phyloP scores from a whole-genome alignment of 2,797 vertebrate species.

The Ispidina lecontei region DNA sequence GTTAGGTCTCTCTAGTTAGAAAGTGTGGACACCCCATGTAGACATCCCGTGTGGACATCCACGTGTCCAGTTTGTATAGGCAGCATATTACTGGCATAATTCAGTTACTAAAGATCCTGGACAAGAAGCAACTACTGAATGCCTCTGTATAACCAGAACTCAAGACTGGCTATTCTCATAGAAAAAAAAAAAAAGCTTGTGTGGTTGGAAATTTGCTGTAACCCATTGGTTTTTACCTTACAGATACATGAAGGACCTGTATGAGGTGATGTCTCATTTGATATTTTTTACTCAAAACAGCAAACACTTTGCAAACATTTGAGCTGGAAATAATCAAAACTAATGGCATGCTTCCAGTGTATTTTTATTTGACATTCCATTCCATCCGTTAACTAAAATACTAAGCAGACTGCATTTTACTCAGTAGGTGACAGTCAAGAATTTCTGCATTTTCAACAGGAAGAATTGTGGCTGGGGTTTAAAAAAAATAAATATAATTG shows the following conservation, averaged over 20 bases:
- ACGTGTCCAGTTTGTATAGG: neutral
- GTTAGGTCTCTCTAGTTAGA: neutral
- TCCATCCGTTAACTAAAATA: neutral
- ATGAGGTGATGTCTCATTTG: neutral
- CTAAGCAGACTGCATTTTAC: neutral
- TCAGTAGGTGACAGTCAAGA: neutral
- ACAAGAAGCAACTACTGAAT: neutral
- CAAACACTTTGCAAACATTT: neutral
- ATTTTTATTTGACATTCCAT: neutral
- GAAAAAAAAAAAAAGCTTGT: neutral
- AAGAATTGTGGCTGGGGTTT: neutral
- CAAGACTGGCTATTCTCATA: neutral
- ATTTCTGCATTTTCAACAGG: neutral
- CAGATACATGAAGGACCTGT: neutral
- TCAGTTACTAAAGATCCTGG: neutral
- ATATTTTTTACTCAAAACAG: neutral
- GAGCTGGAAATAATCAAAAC: constrained; percentile 27
- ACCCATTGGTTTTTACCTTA: neutral
- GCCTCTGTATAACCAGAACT: neutral
- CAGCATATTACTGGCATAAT: neutral
- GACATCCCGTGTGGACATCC: neutral
- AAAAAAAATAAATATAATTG: neutral
- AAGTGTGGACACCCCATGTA: neutral
- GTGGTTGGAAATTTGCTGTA: neutral
- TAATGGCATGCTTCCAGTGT: neutral